A percentile compares a stretch with the other conserved stretches of the same genome.
Evolutionary conservation across 2,888 invertebrate genomes (phyloP).

Genomic region (Dynastes hyllus): DNA sequence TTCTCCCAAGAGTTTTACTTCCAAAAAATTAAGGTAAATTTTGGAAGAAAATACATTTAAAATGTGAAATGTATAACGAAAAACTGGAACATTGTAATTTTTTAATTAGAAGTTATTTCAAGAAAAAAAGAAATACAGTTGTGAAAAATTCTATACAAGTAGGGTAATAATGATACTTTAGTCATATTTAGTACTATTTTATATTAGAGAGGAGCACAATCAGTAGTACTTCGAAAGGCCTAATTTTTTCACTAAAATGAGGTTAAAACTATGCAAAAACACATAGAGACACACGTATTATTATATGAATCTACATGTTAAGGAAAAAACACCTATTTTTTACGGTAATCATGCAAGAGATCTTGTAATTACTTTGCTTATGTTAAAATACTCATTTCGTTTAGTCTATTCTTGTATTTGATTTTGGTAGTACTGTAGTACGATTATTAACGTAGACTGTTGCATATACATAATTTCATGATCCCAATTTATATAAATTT

Average conservation of each 20-base stretch:
- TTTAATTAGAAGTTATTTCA: slow-evolving; percentile 19
- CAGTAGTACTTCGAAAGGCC: slow-evolving; percentile 66
- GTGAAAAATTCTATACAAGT: slow-evolving; percentile 47
- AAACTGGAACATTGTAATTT: slow-evolving; percentile 11
- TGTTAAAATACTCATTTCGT: slow-evolving; percentile 46
- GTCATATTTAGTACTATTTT: slow-evolving; percentile 46
- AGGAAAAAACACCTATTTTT: slow-evolving; percentile 24
- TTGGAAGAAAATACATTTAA: slow-evolving; percentile 5
- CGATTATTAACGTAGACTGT: too few species aligned
- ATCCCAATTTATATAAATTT: too few species aligned
- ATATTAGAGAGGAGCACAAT: slow-evolving; percentile 60
- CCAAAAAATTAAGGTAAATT: slow-evolving; percentile 35
- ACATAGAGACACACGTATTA: slow-evolving; percentile 23
- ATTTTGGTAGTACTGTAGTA: too few species aligned
- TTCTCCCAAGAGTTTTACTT: slow-evolving; percentile 25
- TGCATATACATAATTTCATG: too few species aligned
- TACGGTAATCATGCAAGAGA: slow-evolving; percentile 4
- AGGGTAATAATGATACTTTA: slow-evolving; percentile 48
- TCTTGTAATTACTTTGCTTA: slow-evolving; percentile 50
- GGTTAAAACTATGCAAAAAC: slow-evolving; percentile 25
- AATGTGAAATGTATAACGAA: slow-evolving; percentile 8
- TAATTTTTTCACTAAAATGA: slow-evolving; percentile 62
- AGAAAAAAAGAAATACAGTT: slow-evolving; percentile 49
- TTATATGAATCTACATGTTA: slow-evolving; percentile 58
- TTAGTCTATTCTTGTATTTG: background rate